Percentiles rank a stretch among this genome's conserved stretches.
Evolutionary conservation across 1,140 invertebrate genomes (phyloP).

Genomic region (Whitmania pigra): DNA sequence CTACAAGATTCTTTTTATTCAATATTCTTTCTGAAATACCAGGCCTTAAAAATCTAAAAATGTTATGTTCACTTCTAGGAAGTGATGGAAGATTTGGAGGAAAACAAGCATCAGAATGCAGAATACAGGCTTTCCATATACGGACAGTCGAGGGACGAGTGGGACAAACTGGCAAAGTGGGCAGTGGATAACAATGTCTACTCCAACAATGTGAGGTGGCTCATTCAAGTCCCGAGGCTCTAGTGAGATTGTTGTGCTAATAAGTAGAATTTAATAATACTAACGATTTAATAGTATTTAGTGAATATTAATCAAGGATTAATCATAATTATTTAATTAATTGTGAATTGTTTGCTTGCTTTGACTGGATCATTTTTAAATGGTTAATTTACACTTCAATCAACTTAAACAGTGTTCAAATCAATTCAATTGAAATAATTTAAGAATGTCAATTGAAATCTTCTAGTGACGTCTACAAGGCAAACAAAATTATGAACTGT

Average conservation of each 20-base stretch:
- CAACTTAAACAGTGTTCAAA: no score
- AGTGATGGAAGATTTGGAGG: constrained; percentile 81
- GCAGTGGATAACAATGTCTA: constrained; percentile 54
- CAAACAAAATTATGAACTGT: constrained; percentile 82
- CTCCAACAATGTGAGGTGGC: constrained; percentile 87
- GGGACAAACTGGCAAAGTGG: constrained; percentile 81
- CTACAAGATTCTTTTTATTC: no score
- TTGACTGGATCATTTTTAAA: no score
- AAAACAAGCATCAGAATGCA: constrained; percentile 96
- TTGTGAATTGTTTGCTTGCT: no score
- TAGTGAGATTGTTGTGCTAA: constrained; percentile 58
- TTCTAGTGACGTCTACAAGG: constrained; percentile 87
- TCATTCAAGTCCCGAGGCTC: constrained; percentile 87
- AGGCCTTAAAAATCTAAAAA: no score
- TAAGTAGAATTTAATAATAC: background rate
- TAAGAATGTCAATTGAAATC: background rate
- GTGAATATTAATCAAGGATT: no score
- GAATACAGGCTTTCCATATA: constrained; percentile 95
- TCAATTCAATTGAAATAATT: no score
- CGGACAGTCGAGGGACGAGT: constrained; percentile 79
- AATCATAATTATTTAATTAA: no score
- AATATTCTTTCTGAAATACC: no score
- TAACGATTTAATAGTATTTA: no score
- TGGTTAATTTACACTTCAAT: no score
- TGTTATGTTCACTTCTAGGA: constrained; percentile 48